A percentile compares a stretch with the other conserved stretches of the same genome.
These are phyloP conservation scores for Egretta garzetta DNA, from an alignment of 2,113 vertebrate species.

Conservation along the genomic window DNA sequence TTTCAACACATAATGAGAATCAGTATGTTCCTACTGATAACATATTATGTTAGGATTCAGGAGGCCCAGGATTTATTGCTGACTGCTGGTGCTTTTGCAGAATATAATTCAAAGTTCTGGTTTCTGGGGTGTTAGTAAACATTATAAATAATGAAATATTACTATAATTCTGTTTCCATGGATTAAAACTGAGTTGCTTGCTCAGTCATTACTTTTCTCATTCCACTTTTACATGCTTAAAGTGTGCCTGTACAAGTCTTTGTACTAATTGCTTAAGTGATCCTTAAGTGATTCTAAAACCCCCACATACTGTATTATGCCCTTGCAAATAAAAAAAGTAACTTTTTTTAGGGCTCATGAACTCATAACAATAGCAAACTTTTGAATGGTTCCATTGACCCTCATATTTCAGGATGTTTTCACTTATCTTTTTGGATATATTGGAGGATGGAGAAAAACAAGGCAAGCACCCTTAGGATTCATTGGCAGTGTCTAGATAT, in stretches of 20 bases:
- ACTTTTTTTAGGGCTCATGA: background rate
- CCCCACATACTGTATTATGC: background rate
- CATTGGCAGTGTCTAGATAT: background rate
- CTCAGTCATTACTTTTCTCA: background rate
- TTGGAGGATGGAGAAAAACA: background rate
- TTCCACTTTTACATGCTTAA: background rate
- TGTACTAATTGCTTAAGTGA: background rate
- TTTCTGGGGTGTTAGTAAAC: background rate
- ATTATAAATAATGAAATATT: background rate
- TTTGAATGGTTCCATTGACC: background rate
- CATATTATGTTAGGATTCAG: background rate
- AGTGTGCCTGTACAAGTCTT: background rate
- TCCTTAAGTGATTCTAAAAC: background rate
- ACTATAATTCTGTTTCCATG: background rate
- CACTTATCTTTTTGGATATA: background rate
- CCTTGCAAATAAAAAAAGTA: background rate
- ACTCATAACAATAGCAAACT: background rate
- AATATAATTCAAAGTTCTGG: background rate
- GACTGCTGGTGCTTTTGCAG: background rate
- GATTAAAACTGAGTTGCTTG: background rate
- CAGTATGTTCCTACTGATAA: background rate
- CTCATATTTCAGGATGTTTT: background rate
- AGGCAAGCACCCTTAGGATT: background rate
- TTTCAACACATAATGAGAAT: background rate
- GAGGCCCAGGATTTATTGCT: background rate